Conservation (phyloP, 2,113 vertebrate genomes). For the Mastomys coucha region DNA sequence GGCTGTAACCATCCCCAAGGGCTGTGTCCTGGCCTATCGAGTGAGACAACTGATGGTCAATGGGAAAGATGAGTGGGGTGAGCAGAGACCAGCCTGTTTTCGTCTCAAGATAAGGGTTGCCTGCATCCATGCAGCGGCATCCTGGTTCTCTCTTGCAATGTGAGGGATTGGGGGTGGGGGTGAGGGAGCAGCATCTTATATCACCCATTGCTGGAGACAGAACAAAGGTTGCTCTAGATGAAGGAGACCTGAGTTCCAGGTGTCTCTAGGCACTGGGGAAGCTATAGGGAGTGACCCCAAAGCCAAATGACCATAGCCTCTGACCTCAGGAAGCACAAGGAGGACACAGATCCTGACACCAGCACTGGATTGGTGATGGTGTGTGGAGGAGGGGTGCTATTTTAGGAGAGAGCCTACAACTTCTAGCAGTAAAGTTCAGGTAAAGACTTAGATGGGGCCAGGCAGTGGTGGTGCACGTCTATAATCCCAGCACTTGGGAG, state of each 20-base stretch:
- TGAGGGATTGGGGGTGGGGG: neutral
- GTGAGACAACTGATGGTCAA: slow-evolving; percentile 68
- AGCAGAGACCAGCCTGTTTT: slow-evolving; percentile 23
- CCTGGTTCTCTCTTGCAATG: neutral
- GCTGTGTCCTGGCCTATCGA: slow-evolving; percentile 85
- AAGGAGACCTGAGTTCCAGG: neutral
- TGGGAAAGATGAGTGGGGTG: slow-evolving; percentile 76
- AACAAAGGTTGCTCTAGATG: neutral
- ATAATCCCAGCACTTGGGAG: too few relatives aligned
- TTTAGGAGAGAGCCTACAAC: neutral
- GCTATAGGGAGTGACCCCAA: neutral
- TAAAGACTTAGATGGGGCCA: too few relatives aligned
- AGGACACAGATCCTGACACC: neutral
- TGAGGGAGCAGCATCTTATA: neutral
- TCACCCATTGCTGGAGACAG: fast-evolving
- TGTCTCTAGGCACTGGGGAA: neutral
- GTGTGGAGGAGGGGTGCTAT: neutral
- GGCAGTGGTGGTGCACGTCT: too few relatives aligned
- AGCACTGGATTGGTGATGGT: neutral
- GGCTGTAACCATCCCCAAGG: slow-evolving; percentile 83
- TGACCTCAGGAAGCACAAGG: neutral
- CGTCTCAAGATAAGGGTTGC: neutral
- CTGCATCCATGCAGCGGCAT: neutral
- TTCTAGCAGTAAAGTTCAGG: neutral
- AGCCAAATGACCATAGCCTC: neutral